A percentile compares a stretch with the other conserved stretches of the same genome.
Evolutionary conservation across 2,797 vertebrate genomes (phyloP).

Genomic region (Enteromius anoplus): DNA sequence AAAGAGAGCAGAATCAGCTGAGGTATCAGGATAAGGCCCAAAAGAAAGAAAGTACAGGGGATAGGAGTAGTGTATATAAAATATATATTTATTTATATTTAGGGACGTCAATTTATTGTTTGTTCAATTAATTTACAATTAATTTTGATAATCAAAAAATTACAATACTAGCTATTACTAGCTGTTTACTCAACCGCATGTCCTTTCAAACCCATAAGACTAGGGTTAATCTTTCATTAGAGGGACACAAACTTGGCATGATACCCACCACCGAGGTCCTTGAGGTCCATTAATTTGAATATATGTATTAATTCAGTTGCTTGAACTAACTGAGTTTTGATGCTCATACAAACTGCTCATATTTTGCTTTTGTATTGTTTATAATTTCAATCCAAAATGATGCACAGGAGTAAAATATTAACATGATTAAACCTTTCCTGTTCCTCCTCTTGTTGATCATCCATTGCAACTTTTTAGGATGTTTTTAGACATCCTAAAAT

Average conservation of each 20-base stretch:
- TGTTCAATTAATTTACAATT: not conserved
- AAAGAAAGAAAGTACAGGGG: conserved; percentile 13
- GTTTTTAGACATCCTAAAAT: not conserved
- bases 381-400: not conserved
- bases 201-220: not conserved
- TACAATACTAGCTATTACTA: not conserved
- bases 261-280: not conserved
- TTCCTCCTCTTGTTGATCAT: not conserved
- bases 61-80: not conserved
- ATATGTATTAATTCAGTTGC: not conserved
- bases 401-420: not conserved
- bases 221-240: not conserved
- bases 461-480: not conserved
- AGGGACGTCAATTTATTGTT: not conserved
- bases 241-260: not conserved
- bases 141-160: not conserved
- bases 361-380: not conserved
- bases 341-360: not conserved
- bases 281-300: too few relatives aligned
- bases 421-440: not conserved
- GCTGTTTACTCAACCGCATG: not conserved
- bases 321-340: not conserved
- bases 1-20: not conserved
- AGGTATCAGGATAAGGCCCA: not conserved
- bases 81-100: too few relatives aligned